These are phyloP conservation scores for Rhagologus leucostigma DNA, from an alignment of 2,113 vertebrate genomes.

Conservation along the genomic window DNA sequence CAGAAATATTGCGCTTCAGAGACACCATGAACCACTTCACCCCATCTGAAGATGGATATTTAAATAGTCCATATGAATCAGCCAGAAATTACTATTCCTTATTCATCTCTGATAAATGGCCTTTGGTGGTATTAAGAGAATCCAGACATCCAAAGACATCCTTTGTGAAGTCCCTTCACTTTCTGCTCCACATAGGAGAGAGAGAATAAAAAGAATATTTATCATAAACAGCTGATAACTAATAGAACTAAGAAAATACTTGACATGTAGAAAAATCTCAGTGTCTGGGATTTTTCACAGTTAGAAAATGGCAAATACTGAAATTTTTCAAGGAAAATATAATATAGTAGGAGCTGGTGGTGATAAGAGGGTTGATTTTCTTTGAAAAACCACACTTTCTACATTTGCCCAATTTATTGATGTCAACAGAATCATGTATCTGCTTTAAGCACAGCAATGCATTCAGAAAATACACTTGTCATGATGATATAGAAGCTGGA, in stretches of 20 bases:
- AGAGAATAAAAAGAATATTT: background rate
- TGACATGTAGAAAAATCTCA: background rate
- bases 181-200: background rate
- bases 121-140: background rate
- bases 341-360: background rate
- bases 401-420: background rate
- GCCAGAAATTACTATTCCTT: background rate
- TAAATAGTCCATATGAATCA: background rate
- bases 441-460: background rate
- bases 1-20: background rate
- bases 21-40: background rate
- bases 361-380: background rate
- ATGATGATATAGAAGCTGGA: background rate
- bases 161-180: background rate
- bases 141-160: background rate
- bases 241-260: background rate
- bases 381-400: background rate
- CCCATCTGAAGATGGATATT: background rate
- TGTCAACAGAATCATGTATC: background rate
- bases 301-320: background rate
- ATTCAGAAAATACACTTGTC: background rate
- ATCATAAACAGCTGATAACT: background rate
- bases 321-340: background rate
- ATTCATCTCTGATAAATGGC: background rate
- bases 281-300: background rate